Evolutionary conservation across 2,888 invertebrate genomes (phyloP).

Genomic region (Drosophila hamatofila): DNA sequence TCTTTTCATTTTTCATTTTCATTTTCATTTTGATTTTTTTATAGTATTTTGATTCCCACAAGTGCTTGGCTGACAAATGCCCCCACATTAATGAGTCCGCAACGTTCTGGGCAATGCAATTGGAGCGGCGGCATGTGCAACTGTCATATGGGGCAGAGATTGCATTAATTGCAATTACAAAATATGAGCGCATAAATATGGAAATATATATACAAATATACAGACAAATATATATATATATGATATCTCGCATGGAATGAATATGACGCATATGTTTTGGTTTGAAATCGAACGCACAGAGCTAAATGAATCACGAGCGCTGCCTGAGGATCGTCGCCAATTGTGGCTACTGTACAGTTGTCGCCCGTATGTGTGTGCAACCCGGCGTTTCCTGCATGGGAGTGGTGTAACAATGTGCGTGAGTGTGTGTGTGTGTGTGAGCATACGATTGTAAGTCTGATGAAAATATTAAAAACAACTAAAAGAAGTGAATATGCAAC

Average conservation of each 20-base stretch:
- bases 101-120: conserved; percentile 45
- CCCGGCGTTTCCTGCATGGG: conserved; percentile 56
- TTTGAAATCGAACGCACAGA: conserved; percentile 41
- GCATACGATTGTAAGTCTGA: conserved; percentile 7
- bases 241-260: conserved; percentile 25
- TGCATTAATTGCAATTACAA: conserved; percentile 75
- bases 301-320: conserved; percentile 58
- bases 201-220: conserved; percentile 2
- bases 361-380: conserved; percentile 31
- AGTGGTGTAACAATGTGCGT: conserved; percentile 37
- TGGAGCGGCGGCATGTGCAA: conserved; percentile 36
- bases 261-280: conserved; percentile 76
- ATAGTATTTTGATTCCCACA: conserved; percentile 23
- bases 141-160: conserved; percentile 64
- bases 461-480: conserved; percentile 50
- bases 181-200: conserved; percentile 39
- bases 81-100: conserved; percentile 29
- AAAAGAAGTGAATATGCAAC: conserved; percentile 17
- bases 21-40: background rate
- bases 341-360: conserved; percentile 52
- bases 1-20: background rate
- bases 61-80: conserved; percentile 16
- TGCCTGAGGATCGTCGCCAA: conserved; percentile 9
- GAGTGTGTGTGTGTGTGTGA: conserved; percentile 34
- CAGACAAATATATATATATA: background rate